Percentiles rank a stretch among this genome's conserved stretches.
These are phyloP conservation scores for Procambarus clarkii DNA, from an alignment of 1,140 invertebrate species.

Conservation along the genomic window DNA sequence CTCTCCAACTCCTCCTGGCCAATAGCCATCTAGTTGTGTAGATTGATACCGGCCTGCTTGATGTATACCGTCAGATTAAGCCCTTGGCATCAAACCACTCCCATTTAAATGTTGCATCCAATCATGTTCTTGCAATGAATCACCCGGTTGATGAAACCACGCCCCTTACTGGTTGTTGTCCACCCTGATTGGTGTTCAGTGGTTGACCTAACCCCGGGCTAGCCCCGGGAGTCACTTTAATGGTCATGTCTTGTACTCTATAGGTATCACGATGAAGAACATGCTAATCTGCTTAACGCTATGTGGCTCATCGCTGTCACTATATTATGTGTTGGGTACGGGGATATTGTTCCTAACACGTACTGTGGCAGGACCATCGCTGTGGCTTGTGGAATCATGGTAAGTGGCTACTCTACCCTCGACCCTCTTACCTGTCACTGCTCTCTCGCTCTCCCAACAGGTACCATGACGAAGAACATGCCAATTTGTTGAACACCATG, in stretches of 20 bases:
- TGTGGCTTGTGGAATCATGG: constrained; percentile 94
- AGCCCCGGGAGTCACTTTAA: constrained; percentile 63
- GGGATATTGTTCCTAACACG: constrained; percentile 95
- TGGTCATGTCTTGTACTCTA: constrained; percentile 73
- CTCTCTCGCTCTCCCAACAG: constrained; percentile 78
- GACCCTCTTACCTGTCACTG: constrained; percentile 59
- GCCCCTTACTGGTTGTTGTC: constrained; percentile 70
- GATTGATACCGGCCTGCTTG: constrained; percentile 69
- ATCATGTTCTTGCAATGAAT: constrained; percentile 68
- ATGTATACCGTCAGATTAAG: constrained; percentile 68
- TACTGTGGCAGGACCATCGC: constrained; percentile 94
- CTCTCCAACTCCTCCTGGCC: constrained; percentile 62
- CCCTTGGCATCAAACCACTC: constrained; percentile 66
- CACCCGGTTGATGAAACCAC: constrained; percentile 60
- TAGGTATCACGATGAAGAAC: constrained; percentile 90
- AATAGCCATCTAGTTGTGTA: constrained; percentile 71
- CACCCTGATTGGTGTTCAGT: constrained; percentile 71
- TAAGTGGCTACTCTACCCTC: constrained; percentile 79
- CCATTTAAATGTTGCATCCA: constrained; percentile 71
- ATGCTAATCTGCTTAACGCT: constrained; percentile 93
- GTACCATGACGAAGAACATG: constrained; percentile 97
- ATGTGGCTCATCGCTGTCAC: constrained; percentile 95
- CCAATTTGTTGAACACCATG: constrained; percentile 98
- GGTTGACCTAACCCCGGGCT: constrained; percentile 64
- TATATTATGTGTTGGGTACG: constrained; percentile 87